Base-by-base conservation (phyloP, 2,113 vertebrate species). In the Diphyllodes magnificus region DNA sequence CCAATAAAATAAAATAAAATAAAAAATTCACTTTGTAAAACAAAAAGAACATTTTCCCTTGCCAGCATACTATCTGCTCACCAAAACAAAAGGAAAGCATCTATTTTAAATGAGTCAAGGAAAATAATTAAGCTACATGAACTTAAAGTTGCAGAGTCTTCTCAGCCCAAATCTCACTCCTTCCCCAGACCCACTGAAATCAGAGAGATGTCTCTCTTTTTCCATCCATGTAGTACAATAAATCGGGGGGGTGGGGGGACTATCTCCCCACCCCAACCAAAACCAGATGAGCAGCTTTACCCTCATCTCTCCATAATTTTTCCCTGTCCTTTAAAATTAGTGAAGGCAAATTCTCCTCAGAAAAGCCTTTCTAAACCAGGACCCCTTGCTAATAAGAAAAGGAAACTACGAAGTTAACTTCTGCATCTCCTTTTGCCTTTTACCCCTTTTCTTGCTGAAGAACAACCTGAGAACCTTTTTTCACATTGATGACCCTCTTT, bases 1-100 rank as follows among this genome's bases (percentile, higher is more conserved):
- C 37, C 69, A 91, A 91, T 84, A 56, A 93, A 84, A 93, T 47
- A 45, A 94, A 37, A 84, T 30, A 81, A 92, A 78, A 77, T n/a
- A 30, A 89, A 84, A 50, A 3, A 39, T 25, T 86, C 54, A 60
- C 80, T 91, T 93, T 64, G 56, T 64, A 60, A 92, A 95, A 87
- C 49, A 82, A 79, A 82, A 80, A 71, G 70, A 57, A 76, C 31
- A 20, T 56, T 77, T 82, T 82, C 59, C 44, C 45, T 66, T 84
- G 47, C 39, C 50, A 85, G 20, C 9, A 14, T 44, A 56, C 39
- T 96, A 63, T 66, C 85, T 90, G 76, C 35, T 88, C 79, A 92
- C 77, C 80, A 78, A 95, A 92, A 92, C 33, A 90, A 94, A 94
- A 90, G 45, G 57, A 72, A 77, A 69, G 12, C 16, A 51, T 68